phyloP scores from a whole-genome alignment of 2,797 vertebrate species.

The Atherinosoma microstoma region DNA sequence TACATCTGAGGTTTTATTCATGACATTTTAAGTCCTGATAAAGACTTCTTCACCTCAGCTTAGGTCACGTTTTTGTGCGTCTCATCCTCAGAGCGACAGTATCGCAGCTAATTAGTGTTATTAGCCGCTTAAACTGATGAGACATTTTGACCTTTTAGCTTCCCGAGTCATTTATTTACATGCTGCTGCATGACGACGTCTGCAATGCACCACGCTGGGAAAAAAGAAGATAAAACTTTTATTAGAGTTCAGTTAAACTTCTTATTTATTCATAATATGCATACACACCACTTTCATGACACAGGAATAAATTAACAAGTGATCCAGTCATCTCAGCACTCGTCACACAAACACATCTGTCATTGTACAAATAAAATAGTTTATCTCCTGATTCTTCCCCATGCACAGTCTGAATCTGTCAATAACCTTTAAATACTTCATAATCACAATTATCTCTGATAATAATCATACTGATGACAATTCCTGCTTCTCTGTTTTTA shows the following conservation, averaged over 20 bases:
- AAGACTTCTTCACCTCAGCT: not conserved
- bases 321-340: not conserved
- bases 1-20: not conserved
- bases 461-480: not conserved
- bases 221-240: not conserved
- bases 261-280: conserved; percentile 6
- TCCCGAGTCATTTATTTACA: conserved; percentile 22
- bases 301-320: conserved; percentile 43
- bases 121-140: conserved; percentile 10
- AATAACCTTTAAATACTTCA: conserved; percentile 9
- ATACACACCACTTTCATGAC: conserved; percentile 3
- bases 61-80: not conserved
- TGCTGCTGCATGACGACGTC: not conserved
- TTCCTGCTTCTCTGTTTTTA: not conserved
- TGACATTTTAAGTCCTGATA: not conserved
- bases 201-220: not conserved
- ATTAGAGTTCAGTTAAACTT: conserved; percentile 18
- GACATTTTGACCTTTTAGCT: conserved; percentile 10
- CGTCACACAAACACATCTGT: conserved; percentile 24
- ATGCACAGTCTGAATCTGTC: conserved; percentile 25
- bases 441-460: not conserved
- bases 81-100: not conserved
- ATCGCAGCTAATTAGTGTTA: conserved; percentile 15
- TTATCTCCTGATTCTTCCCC: conserved; percentile 32
- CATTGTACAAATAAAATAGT: conserved; percentile 14